Evolutionary conservation across 2,888 invertebrate species (phyloP), one percentile per base, ranked within the genome.

Genomic region (Drosophila fungiperda): DNA sequence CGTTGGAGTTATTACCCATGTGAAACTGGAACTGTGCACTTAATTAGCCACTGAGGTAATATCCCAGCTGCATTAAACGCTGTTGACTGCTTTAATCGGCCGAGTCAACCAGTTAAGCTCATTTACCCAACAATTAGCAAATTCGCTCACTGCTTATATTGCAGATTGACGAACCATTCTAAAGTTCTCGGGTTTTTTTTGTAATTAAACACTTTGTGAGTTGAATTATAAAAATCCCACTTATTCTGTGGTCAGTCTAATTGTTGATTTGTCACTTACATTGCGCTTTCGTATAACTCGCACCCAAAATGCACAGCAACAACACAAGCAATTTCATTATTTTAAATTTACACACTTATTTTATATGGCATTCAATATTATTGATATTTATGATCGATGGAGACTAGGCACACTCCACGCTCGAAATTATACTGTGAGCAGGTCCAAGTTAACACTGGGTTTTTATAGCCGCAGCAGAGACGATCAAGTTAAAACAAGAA

Each of bases 261-360:
- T n/a, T 61, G 17, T 40, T 35, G 65, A 63, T 45, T 65, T 49
- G 32, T 50, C 73, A 86, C 86, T 86, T 82, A 88, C 86, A 86
- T 35, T 68, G 82, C 49, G 77, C 82, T 53, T 60, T 65, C 53
- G 68, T 54, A 53, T 52, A 62, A 29, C 69, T 52, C 66, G 55
- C 76, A 48, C 64, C 67, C 59, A 71, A 73, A 59, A 73, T 35
- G 59, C 72, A 72, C 49, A 78, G 52, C 17, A 66, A 42, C 20
- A 69, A 50, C 26, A 73, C 55, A 57, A 71, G 9, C 15, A 71
- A 40, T 52, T 68, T 73, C 80, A 82, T 82, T 57, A 58, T 70
- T 23, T 6, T n/a, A 26, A 3, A 3, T 36, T 15, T 40, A 26
- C 49, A 59, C 50, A 40, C 59, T 38, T 23, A 1, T 8, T 4